Base-by-base conservation (phyloP, 2,113 vertebrate genomes). In the Heterochromis multidens region DNA sequence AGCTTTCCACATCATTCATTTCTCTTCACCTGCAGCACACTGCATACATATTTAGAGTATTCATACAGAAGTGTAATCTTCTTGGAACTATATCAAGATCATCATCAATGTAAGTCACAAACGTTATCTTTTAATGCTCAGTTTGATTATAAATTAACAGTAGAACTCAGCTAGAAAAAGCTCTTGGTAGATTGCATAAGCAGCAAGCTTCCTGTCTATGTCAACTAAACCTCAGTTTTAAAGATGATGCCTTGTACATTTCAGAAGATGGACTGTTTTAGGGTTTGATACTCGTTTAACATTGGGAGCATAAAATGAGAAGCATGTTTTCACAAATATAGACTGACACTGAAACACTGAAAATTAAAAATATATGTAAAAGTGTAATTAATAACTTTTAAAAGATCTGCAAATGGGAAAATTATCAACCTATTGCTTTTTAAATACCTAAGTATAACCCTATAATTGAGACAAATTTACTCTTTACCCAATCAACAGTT, bases 71-170 rank as follows among this genome's bases (percentile, higher is more conserved):
- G 16, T 1, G 21, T 6, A 7, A 10, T 80, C 59, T 16, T 84
- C 65, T 60, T 58, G 59, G 33, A 77, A 25, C 14, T 33, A 13
- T 3, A 85, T 77, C 57, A 60, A 81, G 77, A 85, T 79, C 89
- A 77, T 2, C 83, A 62, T 17, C 33, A 80, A 70, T 6, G 92
- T 92, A 82, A 90, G 91, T 92, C 9, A 5, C 2, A 23, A 0
- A 27, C 27, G 79, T 1, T 1, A 37, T 81, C 4, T 57, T 82
- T 60, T 57, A 7, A 49, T 40, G 58, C 6, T 0, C 9, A 70
- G 10, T 21, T 27, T 33, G 54, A 17, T 33, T 43, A 16, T 58
- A 29, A 58, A 27, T 37, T 8, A 1, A 21, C 13, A 29, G 57
- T 29, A n/a, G 25, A 31, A 52, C 27, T 74, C 17, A 54, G 27